Percentiles rank a stretch among this genome's conserved stretches.
Evolutionary conservation across 2,113 vertebrate genomes (phyloP).

Genomic region (Leptobrachium ailaonicum): DNA sequence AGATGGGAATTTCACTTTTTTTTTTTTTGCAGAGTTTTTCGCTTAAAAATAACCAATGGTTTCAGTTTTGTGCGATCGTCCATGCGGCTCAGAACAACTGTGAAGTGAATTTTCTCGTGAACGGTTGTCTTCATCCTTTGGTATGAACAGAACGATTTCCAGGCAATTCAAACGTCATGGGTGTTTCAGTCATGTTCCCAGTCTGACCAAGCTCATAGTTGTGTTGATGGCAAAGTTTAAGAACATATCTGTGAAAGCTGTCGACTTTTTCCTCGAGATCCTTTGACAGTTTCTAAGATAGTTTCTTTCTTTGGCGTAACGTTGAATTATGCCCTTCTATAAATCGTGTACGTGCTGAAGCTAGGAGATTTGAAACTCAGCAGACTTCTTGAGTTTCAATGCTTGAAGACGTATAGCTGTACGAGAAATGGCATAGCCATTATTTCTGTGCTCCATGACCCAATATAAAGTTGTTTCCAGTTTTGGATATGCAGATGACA

Average conservation of each 20-base stretch:
- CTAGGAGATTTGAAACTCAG: too few relatives aligned
- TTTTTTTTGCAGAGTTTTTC: not conserved
- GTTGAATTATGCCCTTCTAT: too few relatives aligned
- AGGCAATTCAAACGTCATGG: not conserved
- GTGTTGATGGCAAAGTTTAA: too few relatives aligned
- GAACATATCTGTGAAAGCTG: too few relatives aligned
- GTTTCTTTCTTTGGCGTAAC: too few relatives aligned
- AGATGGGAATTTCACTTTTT: not conserved
- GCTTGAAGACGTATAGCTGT: too few relatives aligned
- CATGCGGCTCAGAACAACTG: not conserved
- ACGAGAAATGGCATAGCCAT: too few relatives aligned
- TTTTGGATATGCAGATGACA: too few relatives aligned
- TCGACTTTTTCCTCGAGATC: not conserved
- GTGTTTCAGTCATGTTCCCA: constrained; percentile 2
- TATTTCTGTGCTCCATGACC: too few relatives aligned
- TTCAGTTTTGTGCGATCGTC: not conserved
- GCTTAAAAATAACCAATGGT: not conserved
- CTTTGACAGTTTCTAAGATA: not conserved
- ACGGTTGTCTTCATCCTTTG: not conserved
- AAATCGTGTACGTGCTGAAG: too few relatives aligned
- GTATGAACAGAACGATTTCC: not conserved
- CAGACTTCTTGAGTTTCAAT: too few relatives aligned
- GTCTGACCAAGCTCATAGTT: not conserved
- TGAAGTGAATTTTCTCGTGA: not conserved
- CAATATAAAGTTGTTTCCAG: too few relatives aligned